phyloP scores from a whole-genome alignment of 2,113 vertebrate species.

The Mugil cephalus region DNA sequence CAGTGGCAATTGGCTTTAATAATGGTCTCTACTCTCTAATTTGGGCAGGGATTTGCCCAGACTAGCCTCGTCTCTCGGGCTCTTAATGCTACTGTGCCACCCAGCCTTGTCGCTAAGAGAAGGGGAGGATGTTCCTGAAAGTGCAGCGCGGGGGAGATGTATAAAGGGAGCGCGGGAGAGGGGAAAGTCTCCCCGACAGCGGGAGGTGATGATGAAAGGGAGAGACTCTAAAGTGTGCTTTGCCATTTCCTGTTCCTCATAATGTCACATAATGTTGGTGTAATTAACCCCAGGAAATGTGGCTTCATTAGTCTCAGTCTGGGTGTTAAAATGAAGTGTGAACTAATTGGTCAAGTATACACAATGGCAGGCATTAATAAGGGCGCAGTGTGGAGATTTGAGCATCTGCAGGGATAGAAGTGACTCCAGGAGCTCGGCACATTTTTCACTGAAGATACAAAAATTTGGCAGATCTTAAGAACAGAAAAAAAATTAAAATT shows the following conservation, averaged over 20 bases:
- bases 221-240: constrained; percentile 40
- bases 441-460: no score
- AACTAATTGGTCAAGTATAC: constrained; percentile 60
- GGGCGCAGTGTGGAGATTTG: background rate
- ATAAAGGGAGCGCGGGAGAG: constrained; percentile 18
- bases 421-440: background rate
- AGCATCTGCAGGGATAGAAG: constrained; percentile 16
- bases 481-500: background rate
- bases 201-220: constrained; percentile 44
- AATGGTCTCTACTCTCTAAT: constrained; percentile 75
- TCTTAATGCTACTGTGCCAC: constrained; percentile 57
- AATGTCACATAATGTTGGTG: constrained; percentile 55
- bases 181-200: constrained; percentile 32
- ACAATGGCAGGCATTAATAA: constrained; percentile 33
- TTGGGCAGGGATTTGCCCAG: constrained; percentile 71
- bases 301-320: constrained; percentile 62
- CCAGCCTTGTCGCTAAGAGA: constrained; percentile 20
- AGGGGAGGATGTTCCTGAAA: constrained; percentile 30
- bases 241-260: constrained; percentile 58
- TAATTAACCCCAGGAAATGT: constrained; percentile 71
- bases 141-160: background rate
- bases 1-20: constrained; percentile 70
- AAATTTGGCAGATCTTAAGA: background rate
- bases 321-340: constrained; percentile 52
- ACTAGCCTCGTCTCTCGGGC: constrained; percentile 56